These are phyloP conservation scores for Avahi laniger DNA, from an alignment of 2,797 vertebrate species.

Conservation along the genomic window DNA sequence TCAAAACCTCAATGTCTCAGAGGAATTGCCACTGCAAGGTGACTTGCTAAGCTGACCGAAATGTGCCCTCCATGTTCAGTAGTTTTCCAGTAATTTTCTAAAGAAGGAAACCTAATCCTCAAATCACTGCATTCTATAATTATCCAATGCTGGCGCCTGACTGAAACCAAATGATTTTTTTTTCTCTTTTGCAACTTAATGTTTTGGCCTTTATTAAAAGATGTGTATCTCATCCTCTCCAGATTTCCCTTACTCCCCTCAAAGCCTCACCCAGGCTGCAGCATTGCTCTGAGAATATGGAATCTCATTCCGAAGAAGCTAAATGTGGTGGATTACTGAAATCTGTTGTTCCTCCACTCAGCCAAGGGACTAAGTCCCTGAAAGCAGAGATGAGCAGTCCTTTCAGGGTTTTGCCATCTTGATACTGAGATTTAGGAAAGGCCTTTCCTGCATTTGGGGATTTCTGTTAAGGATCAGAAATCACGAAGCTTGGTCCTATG, in stretches of 20 bases:
- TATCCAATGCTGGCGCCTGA: background rate
- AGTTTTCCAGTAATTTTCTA: background rate
- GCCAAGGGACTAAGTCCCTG: background rate
- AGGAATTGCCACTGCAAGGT: background rate
- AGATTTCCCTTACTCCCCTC: background rate
- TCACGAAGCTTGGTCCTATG: background rate
- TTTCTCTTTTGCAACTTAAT: background rate
- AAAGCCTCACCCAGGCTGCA: background rate
- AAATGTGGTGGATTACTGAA: background rate
- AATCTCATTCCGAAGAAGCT: background rate
- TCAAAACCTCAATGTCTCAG: background rate
- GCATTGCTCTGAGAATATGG: background rate
- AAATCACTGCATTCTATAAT: background rate
- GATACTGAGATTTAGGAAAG: background rate
- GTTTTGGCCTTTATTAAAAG: constrained; percentile 50
- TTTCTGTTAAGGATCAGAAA: background rate
- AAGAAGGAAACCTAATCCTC: background rate
- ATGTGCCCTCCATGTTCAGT: background rate
- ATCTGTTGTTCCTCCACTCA: background rate
- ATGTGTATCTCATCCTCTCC: background rate
- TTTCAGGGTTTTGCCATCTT: background rate
- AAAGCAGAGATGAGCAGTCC: background rate
- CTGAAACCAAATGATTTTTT: background rate
- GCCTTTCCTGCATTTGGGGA: background rate
- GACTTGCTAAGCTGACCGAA: background rate